A percentile compares a stretch with the other conserved stretches of the same genome.
Evolutionary conservation across 92 coral and sea anemone genomes (phyloP).

Genomic region (Muricea muricata): DNA sequence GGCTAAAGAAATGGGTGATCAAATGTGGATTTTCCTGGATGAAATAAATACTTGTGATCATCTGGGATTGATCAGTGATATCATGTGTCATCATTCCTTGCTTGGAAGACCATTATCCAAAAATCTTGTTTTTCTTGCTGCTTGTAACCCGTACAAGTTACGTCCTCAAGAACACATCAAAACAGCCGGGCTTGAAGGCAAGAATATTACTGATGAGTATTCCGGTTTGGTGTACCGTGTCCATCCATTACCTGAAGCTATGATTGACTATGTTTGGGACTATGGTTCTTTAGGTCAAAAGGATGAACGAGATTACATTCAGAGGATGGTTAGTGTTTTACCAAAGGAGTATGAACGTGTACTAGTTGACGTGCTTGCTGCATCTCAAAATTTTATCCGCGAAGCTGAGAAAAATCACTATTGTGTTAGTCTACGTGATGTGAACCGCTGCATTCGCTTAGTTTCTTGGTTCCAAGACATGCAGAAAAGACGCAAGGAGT

Average conservation of each 20-base stretch:
- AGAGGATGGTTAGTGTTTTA: constrained; percentile 84
- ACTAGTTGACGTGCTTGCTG: constrained; percentile 73
- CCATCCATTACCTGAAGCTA: constrained; percentile 97
- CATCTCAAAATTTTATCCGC: constrained; percentile 82
- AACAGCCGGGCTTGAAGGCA: constrained; percentile 95
- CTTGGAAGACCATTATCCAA: constrained; percentile 75
- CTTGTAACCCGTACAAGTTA: constrained; percentile 95
- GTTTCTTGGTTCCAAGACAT: constrained; percentile 77
- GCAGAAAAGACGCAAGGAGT: constrained; percentile 40
- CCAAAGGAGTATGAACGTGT: constrained; percentile 44
- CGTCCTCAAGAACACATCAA: constrained; percentile 80
- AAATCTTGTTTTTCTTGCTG: constrained; percentile 88
- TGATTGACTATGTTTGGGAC: constrained; percentile 99
- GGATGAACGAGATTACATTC: constrained; percentile 86
- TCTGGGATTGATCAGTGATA: constrained; percentile 84
- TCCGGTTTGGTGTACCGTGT: constrained; percentile 94
- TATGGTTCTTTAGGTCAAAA: constrained; percentile 78
- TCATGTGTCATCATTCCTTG: constrained; percentile 85
- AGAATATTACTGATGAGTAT: constrained; percentile 80
- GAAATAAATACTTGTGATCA: constrained; percentile 97
- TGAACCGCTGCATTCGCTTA: constrained; percentile 77
- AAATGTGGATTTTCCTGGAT: constrained; percentile 88
- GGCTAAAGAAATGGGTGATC: constrained; percentile 53
- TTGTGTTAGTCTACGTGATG: constrained; percentile 94
- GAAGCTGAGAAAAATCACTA: constrained; percentile 69